phyloP scores from a whole-genome alignment of 2,888 invertebrate species.

The Ctena decussata region DNA sequence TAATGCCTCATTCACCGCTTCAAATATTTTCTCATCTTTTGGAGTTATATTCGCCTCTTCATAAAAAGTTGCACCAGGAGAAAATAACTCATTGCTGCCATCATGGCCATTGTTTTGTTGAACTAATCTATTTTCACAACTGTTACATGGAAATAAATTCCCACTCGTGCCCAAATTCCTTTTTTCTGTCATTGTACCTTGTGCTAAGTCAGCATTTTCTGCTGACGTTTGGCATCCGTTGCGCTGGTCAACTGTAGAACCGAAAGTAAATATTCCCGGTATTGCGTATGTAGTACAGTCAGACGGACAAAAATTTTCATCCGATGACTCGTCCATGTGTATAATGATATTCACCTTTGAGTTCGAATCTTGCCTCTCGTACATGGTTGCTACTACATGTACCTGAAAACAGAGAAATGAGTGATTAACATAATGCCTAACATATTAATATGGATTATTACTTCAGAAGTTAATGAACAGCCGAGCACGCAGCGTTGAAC shows the following conservation, averaged over 20 bases:
- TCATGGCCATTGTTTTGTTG: not conserved
- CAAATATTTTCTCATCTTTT: conserved; percentile 25
- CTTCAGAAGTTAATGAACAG: too few species aligned
- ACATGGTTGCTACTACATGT: not conserved
- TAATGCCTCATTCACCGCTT: conserved; percentile 28
- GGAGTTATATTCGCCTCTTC: not conserved
- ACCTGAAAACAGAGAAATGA: too few species aligned
- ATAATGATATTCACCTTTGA: conserved; percentile 18
- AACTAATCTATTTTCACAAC: not conserved
- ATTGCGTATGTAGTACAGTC: not conserved
- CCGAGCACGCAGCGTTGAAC: too few species aligned
- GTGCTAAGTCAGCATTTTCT: not conserved
- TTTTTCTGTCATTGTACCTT: not conserved
- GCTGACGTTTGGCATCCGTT: not conserved
- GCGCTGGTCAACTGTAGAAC: too few species aligned
- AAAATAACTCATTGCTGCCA: not conserved
- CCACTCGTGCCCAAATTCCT: not conserved
- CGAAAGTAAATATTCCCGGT: not conserved
- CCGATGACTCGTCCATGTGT: conserved; percentile 23
- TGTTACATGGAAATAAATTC: not conserved
- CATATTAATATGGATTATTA: too few species aligned
- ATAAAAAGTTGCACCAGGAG: not conserved
- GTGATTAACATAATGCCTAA: too few species aligned
- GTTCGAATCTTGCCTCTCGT: conserved; percentile 18
- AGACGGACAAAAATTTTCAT: not conserved